Conservation (phyloP, 2,113 vertebrate species). For the Galbula dea region DNA sequence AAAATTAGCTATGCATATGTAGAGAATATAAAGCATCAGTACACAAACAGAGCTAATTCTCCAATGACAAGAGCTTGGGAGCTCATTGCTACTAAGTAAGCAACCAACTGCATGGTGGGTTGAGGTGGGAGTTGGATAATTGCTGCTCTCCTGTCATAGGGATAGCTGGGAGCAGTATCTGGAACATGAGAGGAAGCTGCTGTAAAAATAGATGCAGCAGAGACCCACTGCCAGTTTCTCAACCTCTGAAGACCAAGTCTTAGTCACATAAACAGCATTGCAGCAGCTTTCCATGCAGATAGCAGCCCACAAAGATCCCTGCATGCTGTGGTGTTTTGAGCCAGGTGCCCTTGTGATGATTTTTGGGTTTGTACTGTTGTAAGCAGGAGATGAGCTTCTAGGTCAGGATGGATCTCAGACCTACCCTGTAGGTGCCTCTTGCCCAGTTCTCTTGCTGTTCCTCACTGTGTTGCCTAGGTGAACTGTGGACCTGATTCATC, state of each 20-base stretch:
- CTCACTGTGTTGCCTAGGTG: not conserved
- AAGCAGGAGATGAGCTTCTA: not conserved
- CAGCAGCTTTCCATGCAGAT: rapidly evolving
- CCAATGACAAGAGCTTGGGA: not conserved
- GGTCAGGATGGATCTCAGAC: not conserved
- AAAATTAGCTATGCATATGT: not conserved
- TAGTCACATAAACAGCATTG: not conserved
- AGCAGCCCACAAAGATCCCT: not conserved
- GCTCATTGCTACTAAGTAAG: not conserved
- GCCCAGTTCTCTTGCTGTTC: not conserved
- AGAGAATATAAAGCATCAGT: not conserved
- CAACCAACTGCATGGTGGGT: rapidly evolving
- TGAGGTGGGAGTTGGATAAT: not conserved
- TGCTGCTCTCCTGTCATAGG: rapidly evolving
- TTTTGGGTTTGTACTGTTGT: rapidly evolving
- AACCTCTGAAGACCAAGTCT: not conserved
- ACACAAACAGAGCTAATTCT: not conserved
- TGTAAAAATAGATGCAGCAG: not conserved
- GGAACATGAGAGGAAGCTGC: not conserved
- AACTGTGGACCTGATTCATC: not conserved
- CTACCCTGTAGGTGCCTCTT: not conserved
- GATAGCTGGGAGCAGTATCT: not conserved
- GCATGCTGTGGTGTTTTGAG: not conserved
- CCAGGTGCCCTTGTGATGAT: too few relatives aligned
- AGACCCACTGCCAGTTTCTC: not conserved